phyloP scores from a whole-genome alignment of 2,797 vertebrate species.

The Otolemur crassicaudatus region DNA sequence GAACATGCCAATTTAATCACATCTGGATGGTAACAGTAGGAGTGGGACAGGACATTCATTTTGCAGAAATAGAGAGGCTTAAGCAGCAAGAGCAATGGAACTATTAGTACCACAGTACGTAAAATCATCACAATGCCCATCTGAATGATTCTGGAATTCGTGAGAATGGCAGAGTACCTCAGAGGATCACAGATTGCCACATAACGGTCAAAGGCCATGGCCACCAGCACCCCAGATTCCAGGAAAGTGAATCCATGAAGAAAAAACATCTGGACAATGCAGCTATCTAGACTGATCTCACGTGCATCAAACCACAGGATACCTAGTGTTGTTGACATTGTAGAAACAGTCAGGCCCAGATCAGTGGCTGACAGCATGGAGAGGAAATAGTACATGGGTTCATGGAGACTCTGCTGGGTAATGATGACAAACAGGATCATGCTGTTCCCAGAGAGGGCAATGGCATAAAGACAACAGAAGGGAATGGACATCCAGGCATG shows the following conservation, averaged over 20 bases:
- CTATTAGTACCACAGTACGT: conserved; percentile 29
- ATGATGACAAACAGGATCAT: conserved; percentile 62
- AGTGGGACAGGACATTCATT: conserved; percentile 78
- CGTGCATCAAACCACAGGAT: conserved; percentile 85
- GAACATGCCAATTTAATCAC: conserved; percentile 87
- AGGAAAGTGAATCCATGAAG: conserved; percentile 86
- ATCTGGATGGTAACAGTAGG: conserved; percentile 88
- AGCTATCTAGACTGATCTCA: conserved; percentile 85
- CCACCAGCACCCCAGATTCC: conserved; percentile 87
- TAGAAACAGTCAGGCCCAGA: conserved; percentile 86
- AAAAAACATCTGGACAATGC: conserved; percentile 89
- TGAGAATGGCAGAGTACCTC: conserved; percentile 87
- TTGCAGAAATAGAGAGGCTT: conserved; percentile 77
- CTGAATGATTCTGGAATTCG: conserved; percentile 76
- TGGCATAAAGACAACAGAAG: conserved; percentile 68
- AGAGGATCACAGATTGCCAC: conserved; percentile 89
- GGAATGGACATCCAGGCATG: conserved; percentile 68
- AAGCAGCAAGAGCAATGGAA: conserved; percentile 76
- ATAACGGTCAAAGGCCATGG: conserved; percentile 89
- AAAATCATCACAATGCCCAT: conserved; percentile 61
- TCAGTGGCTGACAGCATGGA: conserved; percentile 89
- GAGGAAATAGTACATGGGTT: conserved; percentile 90
- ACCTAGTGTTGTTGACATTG: conserved; percentile 87
- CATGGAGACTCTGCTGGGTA: conserved; percentile 81
- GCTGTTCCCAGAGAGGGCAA: conserved; percentile 68